Percentiles rank a stretch among this genome's conserved stretches.
These are phyloP conservation scores for Gallinago solitaria DNA, from an alignment of 2,797 vertebrate genomes.

Conservation along the genomic window DNA sequence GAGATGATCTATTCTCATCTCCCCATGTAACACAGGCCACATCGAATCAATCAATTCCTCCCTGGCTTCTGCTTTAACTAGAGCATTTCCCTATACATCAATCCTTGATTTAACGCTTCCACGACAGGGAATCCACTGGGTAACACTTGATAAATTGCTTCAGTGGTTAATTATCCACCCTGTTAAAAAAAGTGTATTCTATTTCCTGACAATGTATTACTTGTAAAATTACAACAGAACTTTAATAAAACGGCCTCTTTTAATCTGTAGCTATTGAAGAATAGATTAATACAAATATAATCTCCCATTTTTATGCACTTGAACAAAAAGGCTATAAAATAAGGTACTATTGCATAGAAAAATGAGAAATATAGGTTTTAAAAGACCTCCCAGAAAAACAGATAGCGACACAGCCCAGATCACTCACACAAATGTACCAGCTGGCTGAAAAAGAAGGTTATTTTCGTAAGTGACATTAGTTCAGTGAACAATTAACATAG, in stretches of 20 bases:
- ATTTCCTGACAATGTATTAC: constrained; percentile 15
- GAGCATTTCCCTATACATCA: constrained; percentile 18
- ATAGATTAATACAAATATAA: not conserved
- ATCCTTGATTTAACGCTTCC: not conserved
- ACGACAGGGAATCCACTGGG: not conserved
- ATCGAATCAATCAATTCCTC: constrained; percentile 11
- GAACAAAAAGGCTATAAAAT: not conserved
- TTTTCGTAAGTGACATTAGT: not conserved
- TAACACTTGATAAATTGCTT: constrained; percentile 35
- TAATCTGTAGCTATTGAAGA: constrained; percentile 1
- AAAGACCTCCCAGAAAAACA: not conserved
- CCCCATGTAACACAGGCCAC: not conserved
- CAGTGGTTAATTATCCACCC: constrained; percentile 28
- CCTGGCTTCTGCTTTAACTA: constrained; percentile 1
- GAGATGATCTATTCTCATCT: constrained; percentile 18
- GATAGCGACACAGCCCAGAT: rapidly evolving
- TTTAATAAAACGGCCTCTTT: not conserved
- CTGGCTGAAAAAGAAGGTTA: not conserved
- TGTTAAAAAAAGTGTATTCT: not conserved
- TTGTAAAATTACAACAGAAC: constrained; percentile 5
- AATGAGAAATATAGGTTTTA: not conserved
- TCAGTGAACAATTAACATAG: not conserved
- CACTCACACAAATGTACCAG: not conserved
- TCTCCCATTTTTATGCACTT: not conserved
- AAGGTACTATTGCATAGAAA: not conserved